Base-by-base conservation (phyloP, 2,113 vertebrate species). In the Pelecanus crispus region DNA sequence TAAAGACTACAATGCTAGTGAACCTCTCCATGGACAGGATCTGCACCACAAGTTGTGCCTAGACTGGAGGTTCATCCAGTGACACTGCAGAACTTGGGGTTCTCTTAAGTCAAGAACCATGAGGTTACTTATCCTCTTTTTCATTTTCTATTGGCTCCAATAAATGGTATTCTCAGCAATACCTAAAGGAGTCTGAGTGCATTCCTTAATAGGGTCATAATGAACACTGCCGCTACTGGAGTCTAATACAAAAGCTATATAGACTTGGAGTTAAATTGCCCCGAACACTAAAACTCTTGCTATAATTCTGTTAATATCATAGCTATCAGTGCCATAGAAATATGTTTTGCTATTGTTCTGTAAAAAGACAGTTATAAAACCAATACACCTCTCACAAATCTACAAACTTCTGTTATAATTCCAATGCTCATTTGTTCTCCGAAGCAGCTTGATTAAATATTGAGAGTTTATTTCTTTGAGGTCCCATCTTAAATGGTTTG, bases 361-460 rank as follows among this genome's bases (percentile, higher is more conserved):
- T 47, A 52, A 94, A 72, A 80, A 59, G 38, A 32, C 65, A 40
- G 18, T 59, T 82, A 72, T 49, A 72, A 94, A 78, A 61, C 40
- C 72, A 49, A 85, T 73, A 82, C 4, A 13, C 5, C 82, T 79
- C 74, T 91, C 78, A 86, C 15, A 92, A 77, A 87, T 95, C 50
- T 80, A 88, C 36, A 68, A 91, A 90, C 87, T 90, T 92, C 61
- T 49, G 72, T 89, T 91, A 11, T 61, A 61, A 88, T 91, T 88
- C 71, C 29, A 80, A 45, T 58, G 31, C 28, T 72, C 45, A 62
- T 34, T 94, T 73, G 13, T 88, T 96, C 81, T 82, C 58, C 86
- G 45, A 83, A 88, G 82, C 31, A 91, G 61, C 53, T 91, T 77
- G 75, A 92, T 87, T 94, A 91, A 96, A 72, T 79, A 91, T 28